These are phyloP conservation scores for Maniola hyperantus DNA, from an alignment of 2,888 invertebrate genomes.

Conservation along the genomic window DNA sequence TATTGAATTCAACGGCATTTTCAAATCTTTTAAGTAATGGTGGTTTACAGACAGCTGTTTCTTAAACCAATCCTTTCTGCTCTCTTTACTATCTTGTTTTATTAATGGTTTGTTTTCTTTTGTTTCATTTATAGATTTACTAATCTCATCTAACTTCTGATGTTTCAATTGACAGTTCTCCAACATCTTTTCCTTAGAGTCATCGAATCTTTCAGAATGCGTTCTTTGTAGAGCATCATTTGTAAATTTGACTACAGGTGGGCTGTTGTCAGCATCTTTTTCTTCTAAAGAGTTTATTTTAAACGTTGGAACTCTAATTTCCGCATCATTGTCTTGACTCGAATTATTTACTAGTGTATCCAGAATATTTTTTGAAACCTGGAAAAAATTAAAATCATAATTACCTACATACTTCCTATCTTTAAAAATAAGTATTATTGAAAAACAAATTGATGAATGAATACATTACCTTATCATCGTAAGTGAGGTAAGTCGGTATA, in stretches of 20 bases:
- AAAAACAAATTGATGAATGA: background rate
- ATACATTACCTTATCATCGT: constrained; percentile 84
- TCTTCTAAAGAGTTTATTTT: constrained; percentile 26
- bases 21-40: constrained; percentile 87
- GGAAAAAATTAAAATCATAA: constrained; percentile 46
- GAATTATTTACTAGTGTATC: constrained; percentile 76
- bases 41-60: constrained; percentile 82
- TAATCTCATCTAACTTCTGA: constrained; percentile 49
- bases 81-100: constrained; percentile 71
- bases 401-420: background rate
- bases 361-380: constrained; percentile 85
- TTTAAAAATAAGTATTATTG: background rate
- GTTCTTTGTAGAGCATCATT: constrained; percentile 59
- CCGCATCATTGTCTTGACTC: constrained; percentile 53
- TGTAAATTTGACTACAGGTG: constrained; percentile 55
- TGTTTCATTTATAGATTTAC: constrained; percentile 59
- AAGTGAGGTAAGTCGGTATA: constrained; percentile 88
- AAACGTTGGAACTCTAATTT: constrained; percentile 58
- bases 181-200: constrained; percentile 47
- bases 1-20: constrained; percentile 90
- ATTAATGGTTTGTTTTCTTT: constrained; percentile 63
- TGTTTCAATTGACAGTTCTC: constrained; percentile 59
- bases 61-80: constrained; percentile 73
- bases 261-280: constrained; percentile 49
- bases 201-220: constrained; percentile 60